phyloP scores from a whole-genome alignment of 2,888 invertebrate species.

The Fabriciana adippe region DNA sequence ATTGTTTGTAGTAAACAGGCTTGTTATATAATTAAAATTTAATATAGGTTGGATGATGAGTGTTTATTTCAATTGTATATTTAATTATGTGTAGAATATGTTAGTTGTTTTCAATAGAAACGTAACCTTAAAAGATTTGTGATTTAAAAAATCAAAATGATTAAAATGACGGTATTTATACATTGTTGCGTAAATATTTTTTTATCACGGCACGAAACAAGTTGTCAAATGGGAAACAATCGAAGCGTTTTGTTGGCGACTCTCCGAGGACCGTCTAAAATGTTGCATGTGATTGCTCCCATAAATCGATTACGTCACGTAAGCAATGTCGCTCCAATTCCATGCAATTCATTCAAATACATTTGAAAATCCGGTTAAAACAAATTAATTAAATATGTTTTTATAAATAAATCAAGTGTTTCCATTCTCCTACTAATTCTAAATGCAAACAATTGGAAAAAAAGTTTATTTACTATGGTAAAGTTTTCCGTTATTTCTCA shows the following conservation, averaged over 20 bases:
- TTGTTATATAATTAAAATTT: too few relatives aligned
- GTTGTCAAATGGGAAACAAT: conserved; percentile 64
- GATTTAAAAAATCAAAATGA: background rate
- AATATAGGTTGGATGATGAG: too few relatives aligned
- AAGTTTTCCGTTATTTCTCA: conserved; percentile 61
- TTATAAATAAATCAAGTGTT: background rate
- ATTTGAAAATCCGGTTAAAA: conserved; percentile 15
- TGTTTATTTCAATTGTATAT: too few relatives aligned
- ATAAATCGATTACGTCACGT: conserved; percentile 40
- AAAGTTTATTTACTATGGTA: conserved; percentile 51
- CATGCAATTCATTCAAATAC: conserved; percentile 22
- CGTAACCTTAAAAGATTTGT: too few relatives aligned
- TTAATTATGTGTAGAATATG: too few relatives aligned
- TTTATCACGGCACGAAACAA: conserved; percentile 48
- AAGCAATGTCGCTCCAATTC: conserved; percentile 38
- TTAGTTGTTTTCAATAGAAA: too few relatives aligned
- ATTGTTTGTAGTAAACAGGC: too few relatives aligned
- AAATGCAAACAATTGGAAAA: background rate
- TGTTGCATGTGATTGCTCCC: conserved; percentile 38
- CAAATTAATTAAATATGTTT: conserved; percentile 5
- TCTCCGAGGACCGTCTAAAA: conserved; percentile 41
- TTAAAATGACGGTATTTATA: background rate
- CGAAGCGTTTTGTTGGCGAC: conserved; percentile 51
- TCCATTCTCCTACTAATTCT: background rate
- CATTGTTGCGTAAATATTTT: conserved; percentile 3